Conservation (phyloP, 2,888 invertebrate genomes). For the Antitype chi region DNA sequence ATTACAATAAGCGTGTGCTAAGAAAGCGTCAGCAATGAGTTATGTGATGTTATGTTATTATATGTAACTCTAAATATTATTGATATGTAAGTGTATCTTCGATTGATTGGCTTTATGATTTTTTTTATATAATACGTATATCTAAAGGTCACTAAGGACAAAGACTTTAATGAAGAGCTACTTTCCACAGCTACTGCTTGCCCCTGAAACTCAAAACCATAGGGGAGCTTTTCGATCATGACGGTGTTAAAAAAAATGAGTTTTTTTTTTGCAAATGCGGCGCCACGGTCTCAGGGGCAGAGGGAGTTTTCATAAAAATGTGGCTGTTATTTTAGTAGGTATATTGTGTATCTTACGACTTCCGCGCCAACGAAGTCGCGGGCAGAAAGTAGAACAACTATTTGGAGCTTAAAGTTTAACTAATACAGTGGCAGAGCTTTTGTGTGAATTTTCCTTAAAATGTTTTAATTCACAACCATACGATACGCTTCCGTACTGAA, state of each 20-base stretch:
- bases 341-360: not conserved
- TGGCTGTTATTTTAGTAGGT: not conserved
- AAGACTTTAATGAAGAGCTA: not conserved
- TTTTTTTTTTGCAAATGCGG: not conserved
- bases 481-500: too few relatives aligned
- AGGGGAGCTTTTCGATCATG: not conserved
- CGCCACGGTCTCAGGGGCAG: not conserved
- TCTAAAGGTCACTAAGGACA: conserved; percentile 21
- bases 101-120: not conserved
- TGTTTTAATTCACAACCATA: too few relatives aligned
- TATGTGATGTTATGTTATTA: conserved; percentile 20
- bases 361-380: not conserved
- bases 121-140: conserved; percentile 27
- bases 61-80: conserved; percentile 43
- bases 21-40: conserved; percentile 27
- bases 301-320: not conserved
- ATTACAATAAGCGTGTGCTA: conserved; percentile 20
- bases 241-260: not conserved
- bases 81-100: not conserved
- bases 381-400: not conserved
- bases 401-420: not conserved
- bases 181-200: too few relatives aligned
- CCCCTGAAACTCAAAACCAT: not conserved
- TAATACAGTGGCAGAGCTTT: too few relatives aligned
- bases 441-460: not conserved